These are phyloP conservation scores for Otolemur crassicaudatus DNA, from an alignment of 2,797 vertebrate genomes.

Conservation along the genomic window DNA sequence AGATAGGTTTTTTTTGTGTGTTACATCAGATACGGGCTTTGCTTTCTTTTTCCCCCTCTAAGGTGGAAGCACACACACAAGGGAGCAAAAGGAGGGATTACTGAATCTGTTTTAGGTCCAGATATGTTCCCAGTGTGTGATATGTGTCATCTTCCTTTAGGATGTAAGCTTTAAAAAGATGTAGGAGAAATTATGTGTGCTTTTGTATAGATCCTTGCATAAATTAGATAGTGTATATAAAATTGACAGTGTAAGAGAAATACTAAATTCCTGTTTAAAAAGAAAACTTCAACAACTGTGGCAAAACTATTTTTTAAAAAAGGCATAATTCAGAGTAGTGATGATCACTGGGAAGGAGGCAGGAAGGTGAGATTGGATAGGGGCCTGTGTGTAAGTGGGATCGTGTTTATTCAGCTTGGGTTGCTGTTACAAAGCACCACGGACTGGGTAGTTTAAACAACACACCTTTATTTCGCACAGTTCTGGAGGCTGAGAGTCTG, in stretches of 20 bases:
- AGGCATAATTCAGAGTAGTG: conserved; percentile 14
- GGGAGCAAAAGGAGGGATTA: neutral
- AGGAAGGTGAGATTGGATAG: neutral
- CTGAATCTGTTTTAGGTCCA: neutral
- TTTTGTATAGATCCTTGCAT: neutral
- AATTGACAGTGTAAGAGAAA: neutral
- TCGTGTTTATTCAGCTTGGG: neutral
- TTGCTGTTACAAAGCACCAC: neutral
- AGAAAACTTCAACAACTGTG: neutral
- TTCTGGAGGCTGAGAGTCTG: neutral
- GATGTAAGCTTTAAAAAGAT: neutral
- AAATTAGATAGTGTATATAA: neutral
- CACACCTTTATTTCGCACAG: neutral
- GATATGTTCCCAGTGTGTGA: neutral
- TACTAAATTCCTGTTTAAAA: neutral
- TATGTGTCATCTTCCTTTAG: neutral
- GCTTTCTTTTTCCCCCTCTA: neutral
- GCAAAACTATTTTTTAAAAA: neutral
- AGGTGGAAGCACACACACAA: neutral
- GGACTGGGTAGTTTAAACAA: neutral
- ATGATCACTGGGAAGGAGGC: neutral
- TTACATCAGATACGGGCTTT: neutral
- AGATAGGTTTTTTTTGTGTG: neutral
- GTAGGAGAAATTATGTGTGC: neutral
- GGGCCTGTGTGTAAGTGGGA: neutral